Evolutionary conservation across 2,888 invertebrate species (phyloP).

Genomic region (Drosophila ustulata): DNA sequence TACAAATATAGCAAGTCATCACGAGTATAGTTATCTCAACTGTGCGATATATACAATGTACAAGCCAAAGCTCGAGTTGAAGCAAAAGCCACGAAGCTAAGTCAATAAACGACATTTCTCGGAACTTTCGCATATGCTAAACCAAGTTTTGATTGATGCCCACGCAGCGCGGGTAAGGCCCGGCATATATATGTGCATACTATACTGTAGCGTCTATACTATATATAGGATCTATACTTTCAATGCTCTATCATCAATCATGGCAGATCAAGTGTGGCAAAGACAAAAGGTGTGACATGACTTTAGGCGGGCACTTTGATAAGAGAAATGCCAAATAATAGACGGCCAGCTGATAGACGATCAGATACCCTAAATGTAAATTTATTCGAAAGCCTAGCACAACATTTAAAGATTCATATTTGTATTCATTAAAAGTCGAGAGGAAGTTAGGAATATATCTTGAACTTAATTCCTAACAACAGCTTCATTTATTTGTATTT

Average conservation of each 20-base stretch:
- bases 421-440: too few species aligned
- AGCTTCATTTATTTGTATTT: not conserved
- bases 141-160: slow-evolving; percentile 41
- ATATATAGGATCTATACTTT: slow-evolving; percentile 11
- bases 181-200: slow-evolving; percentile 1
- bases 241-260: slow-evolving; percentile 59
- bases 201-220: not conserved
- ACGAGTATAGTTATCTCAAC: slow-evolving; percentile 45
- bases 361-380: not conserved
- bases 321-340: slow-evolving; percentile 4
- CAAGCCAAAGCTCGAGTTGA: slow-evolving; percentile 27
- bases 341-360: not conserved
- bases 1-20: slow-evolving; percentile 44
- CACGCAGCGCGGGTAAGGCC: slow-evolving; percentile 48
- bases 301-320: slow-evolving; percentile 17
- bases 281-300: slow-evolving; percentile 34
- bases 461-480: too few species aligned
- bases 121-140: slow-evolving; percentile 50
- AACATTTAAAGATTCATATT: too few species aligned
- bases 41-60: slow-evolving; percentile 27
- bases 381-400: too few species aligned
- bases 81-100: slow-evolving; percentile 43
- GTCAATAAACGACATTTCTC: slow-evolving; percentile 47
- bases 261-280: slow-evolving; percentile 11
- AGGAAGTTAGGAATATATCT: too few species aligned